phyloP scores from a whole-genome alignment of 2,113 vertebrate genomes.

The Ramphastos sulfuratus region DNA sequence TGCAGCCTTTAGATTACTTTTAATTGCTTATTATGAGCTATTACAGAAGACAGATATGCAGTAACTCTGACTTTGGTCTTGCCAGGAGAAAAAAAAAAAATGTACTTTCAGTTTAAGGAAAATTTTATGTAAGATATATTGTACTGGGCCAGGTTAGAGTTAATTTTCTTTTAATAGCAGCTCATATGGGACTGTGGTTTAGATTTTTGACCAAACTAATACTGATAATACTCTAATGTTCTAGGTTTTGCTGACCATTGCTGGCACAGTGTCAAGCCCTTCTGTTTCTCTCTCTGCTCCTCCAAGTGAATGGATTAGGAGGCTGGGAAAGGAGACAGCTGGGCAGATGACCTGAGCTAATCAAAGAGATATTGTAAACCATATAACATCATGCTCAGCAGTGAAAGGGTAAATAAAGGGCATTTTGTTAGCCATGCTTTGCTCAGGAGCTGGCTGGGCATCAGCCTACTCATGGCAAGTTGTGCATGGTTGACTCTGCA shows the following conservation, averaged over 20 bases:
- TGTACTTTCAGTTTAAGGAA: not conserved
- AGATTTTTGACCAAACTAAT: not conserved
- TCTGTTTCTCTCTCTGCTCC: not conserved
- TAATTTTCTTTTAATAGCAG: not conserved
- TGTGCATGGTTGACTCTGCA: not conserved
- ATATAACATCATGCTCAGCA: not conserved
- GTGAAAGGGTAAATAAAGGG: not conserved
- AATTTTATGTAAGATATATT: not conserved
- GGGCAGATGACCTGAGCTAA: not conserved
- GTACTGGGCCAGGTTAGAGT: not conserved
- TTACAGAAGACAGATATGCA: not conserved
- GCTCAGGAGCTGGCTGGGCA: not conserved
- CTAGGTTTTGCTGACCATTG: not conserved
- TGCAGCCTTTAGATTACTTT: not conserved
- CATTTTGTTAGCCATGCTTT: not conserved
- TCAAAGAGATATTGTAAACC: not conserved
- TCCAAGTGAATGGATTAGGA: not conserved
- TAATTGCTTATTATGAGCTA: not conserved
- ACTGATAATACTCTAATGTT: not conserved
- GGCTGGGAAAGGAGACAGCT: not conserved
- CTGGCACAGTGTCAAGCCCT: not conserved
- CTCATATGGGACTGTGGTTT: not conserved
- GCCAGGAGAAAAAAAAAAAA: not conserved
- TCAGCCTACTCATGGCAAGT: not conserved
- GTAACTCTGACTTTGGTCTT: not conserved